Evolutionary conservation across 2,113 vertebrate species (phyloP).

Genomic region (Chitala chitala): DNA sequence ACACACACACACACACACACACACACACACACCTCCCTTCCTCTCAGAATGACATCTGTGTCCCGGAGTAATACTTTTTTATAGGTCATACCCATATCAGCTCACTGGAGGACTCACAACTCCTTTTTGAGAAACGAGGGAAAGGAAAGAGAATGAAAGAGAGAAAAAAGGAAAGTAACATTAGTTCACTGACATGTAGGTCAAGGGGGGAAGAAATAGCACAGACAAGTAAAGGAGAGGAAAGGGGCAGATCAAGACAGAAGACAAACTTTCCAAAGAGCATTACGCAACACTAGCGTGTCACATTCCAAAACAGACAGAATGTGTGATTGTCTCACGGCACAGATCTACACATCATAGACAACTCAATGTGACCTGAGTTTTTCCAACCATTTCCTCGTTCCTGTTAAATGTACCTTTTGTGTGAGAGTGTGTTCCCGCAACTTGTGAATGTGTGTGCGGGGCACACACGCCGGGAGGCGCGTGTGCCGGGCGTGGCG

Average conservation of each 20-base stretch:
- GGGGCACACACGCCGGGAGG: not conserved
- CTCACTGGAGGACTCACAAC: slow-evolving; percentile 34
- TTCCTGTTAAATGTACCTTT: not conserved
- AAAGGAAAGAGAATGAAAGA: slow-evolving; percentile 28
- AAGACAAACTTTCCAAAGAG: not conserved
- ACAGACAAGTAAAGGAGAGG: not conserved
- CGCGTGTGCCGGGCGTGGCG: not conserved
- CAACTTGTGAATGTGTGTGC: not conserved
- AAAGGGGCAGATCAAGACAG: slow-evolving; percentile 25
- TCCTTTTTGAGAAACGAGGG: slow-evolving; percentile 36
- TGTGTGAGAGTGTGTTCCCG: not conserved
- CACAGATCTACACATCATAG: not conserved
- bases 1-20: no score
- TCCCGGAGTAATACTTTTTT: no score
- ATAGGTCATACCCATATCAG: slow-evolving; percentile 26
- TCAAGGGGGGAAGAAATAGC: slow-evolving; percentile 16
- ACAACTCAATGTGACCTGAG: not conserved
- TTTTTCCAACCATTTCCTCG: not conserved
- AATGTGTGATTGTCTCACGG: not conserved
- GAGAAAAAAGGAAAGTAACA: slow-evolving; percentile 41
- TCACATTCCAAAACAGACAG: slow-evolving; percentile 1
- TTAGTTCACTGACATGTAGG: slow-evolving; percentile 44
- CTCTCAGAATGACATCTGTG: no score
- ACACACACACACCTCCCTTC: no score
- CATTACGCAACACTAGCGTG: not conserved